Evolutionary conservation across 2,888 invertebrate genomes (phyloP), one percentile per base, ranked within the genome.

Genomic region (Tenthredo notha): DNA sequence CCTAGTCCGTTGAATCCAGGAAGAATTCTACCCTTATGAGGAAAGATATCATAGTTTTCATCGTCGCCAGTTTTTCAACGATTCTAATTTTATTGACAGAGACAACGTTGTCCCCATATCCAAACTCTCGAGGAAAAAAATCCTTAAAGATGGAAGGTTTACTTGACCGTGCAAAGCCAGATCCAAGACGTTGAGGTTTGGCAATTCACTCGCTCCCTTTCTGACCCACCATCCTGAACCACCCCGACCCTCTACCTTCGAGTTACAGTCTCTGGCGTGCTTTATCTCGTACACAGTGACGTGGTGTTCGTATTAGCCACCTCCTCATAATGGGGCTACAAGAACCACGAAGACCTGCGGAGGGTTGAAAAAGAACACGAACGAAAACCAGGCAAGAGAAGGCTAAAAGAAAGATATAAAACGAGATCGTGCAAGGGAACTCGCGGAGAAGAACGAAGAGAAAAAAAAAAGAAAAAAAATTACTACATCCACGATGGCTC

Each of bases 331-430:
- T 67, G 83, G 83, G 83, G 29, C 83, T 67, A 67, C 67, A 40
- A 83, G 83, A 61, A 85, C 50, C 75, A 61, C 84, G 58, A 61
- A 61, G 75, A 25, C 84, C 82, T 87, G 88, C 85, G 37, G 84
- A 87, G 84, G 80, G 78, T 88, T 86, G 88, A 7, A 12, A 89
- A 89, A 89, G 88, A 86, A 90, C 90, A 92, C 93, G 92, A 92
- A 92, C 92, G 91, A 90, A 89, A 89, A 89, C 92, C 92, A 90
- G 92, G 91, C 92, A 90, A 92, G 91, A 92, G 93, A 91, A 90
- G 90, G 91, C 87, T 88, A 87, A 92, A 92, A 93, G 90, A 91
- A 87, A 88, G 88, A 92, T 92, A 93, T 92, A 93, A 93, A 93
- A 92, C 91, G 92, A 92, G 93, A 92, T 92, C 92, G 92, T 92